Percentiles rank a stretch among this genome's conserved stretches.
Evolutionary conservation across 2,888 invertebrate genomes (phyloP).

Genomic region (Thymelicus acteon): DNA sequence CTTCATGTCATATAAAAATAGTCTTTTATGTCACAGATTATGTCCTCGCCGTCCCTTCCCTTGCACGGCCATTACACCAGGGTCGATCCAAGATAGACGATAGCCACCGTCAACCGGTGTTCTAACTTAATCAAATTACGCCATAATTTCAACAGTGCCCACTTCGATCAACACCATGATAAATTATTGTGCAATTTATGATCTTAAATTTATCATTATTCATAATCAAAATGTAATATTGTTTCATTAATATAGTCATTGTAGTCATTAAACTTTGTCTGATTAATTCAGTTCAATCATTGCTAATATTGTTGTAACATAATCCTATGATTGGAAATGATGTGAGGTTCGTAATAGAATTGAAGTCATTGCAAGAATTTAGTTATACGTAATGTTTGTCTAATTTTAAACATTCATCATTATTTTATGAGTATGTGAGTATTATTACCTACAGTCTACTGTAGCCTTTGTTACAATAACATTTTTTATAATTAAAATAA

Average conservation of each 20-base stretch:
- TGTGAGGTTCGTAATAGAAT: conserved; percentile 6
- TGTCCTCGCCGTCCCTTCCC: no score
- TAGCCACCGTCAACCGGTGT: neutral
- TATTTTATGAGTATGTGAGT: no score
- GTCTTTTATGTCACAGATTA: no score
- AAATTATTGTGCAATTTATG: conserved; percentile 22
- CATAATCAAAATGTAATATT: conserved; percentile 19
- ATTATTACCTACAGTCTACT: no score
- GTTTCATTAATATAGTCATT: conserved; percentile 27
- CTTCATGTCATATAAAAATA: no score
- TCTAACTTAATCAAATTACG: conserved; percentile 18
- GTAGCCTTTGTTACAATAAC: neutral
- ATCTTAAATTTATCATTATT: conserved; percentile 30
- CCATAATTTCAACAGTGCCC: conserved; percentile 21
- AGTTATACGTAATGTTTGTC: neutral
- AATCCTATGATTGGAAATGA: conserved; percentile 11
- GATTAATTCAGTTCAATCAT: conserved; percentile 23
- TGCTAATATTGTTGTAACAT: conserved; percentile 7
- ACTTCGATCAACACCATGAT: conserved; percentile 19
- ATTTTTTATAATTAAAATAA: neutral
- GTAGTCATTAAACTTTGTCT: conserved; percentile 20
- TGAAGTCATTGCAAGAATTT: neutral
- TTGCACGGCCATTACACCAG: no score
- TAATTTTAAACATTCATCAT: conserved; percentile 6
- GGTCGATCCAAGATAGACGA: no score